These are phyloP conservation scores for Elanus axillaris DNA, from an alignment of 2,113 vertebrate species.

Conservation along the genomic window DNA sequence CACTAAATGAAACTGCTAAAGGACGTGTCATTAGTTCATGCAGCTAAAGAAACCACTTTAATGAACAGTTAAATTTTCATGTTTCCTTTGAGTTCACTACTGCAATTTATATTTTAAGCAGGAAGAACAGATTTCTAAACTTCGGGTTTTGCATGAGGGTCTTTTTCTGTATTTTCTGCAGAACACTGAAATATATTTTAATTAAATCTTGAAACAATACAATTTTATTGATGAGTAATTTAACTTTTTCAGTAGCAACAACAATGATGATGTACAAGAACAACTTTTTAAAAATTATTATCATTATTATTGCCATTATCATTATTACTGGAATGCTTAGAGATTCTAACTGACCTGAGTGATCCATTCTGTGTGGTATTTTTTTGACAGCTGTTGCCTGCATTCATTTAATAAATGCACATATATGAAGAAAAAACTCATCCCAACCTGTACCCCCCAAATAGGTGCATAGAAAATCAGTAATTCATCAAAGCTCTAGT, in stretches of 20 bases:
- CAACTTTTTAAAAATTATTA: background rate
- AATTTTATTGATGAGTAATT: background rate
- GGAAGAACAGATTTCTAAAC: background rate
- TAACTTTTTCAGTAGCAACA: background rate
- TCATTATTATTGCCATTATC: background rate
- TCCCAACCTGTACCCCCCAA: rapidly evolving
- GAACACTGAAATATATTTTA: background rate
- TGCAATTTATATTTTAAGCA: background rate
- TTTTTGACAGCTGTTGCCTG: background rate
- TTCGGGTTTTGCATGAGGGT: background rate
- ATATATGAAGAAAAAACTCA: background rate
- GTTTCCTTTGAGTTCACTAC: background rate
- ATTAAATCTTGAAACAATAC: background rate
- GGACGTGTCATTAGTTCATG: background rate
- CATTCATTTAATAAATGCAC: background rate
- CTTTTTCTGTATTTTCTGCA: background rate
- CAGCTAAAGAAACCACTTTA: background rate
- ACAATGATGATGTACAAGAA: background rate
- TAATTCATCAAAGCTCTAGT: background rate
- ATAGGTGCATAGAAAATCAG: background rate
- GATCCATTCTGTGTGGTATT: background rate
- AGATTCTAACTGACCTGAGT: background rate
- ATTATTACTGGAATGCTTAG: background rate
- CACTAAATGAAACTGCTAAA: conserved; percentile 9
- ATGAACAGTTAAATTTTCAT: background rate